A percentile compares a stretch with the other conserved stretches of the same genome.
These are phyloP conservation scores for Suillia variegata DNA, from an alignment of 2,888 invertebrate genomes.

Conservation along the genomic window DNA sequence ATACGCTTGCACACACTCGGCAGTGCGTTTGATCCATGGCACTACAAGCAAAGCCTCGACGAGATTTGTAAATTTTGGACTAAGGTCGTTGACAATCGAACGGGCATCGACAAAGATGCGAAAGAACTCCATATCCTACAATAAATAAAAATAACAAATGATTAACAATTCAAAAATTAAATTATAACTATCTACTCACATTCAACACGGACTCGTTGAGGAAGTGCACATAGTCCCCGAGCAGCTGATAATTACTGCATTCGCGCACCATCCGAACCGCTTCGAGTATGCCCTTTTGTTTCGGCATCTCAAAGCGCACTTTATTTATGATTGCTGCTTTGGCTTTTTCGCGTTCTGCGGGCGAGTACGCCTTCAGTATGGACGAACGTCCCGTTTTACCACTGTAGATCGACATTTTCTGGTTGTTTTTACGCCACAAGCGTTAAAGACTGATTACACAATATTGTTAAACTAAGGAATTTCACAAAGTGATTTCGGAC, in stretches of 20 bases:
- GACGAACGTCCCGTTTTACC: slow-evolving; percentile 51
- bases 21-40: slow-evolving; percentile 65
- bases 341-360: slow-evolving; percentile 51
- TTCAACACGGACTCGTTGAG: slow-evolving; percentile 40
- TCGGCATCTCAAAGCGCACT: slow-evolving; percentile 53
- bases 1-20: slow-evolving; percentile 63
- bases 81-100: slow-evolving; percentile 66
- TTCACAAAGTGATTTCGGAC: too few relatives aligned
- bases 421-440: too few relatives aligned
- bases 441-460: too few relatives aligned
- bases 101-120: slow-evolving; percentile 65
- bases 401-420: slow-evolving; percentile 46
- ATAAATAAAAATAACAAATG: slow-evolving; percentile 8
- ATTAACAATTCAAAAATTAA: not conserved
- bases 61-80: slow-evolving; percentile 65
- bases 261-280: slow-evolving; percentile 44
- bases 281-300: slow-evolving; percentile 44
- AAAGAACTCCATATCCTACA: slow-evolving; percentile 66
- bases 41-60: slow-evolving; percentile 67
- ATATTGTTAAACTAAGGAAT: too few relatives aligned
- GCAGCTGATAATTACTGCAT: slow-evolving; percentile 39
- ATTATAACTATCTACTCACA: slow-evolving; percentile 30
- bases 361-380: slow-evolving; percentile 51
- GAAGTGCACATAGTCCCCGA: slow-evolving; percentile 49
- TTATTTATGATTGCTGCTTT: slow-evolving; percentile 52